Conservation (phyloP, 2,113 vertebrate species). For the Sceloporus tristichus region DNA sequence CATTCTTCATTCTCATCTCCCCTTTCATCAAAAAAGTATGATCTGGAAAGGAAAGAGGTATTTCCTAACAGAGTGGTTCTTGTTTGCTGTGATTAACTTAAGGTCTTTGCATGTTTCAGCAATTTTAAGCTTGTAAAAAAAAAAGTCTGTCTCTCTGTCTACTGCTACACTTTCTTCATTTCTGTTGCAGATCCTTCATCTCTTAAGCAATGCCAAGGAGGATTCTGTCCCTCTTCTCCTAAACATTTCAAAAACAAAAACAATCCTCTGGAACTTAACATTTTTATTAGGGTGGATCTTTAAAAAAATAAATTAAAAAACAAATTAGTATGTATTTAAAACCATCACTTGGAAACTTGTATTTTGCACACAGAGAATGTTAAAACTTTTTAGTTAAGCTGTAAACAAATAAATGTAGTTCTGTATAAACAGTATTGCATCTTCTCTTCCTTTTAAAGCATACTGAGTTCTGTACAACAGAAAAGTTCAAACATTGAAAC, state of each 20-base stretch:
- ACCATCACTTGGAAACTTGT: constrained; percentile 81
- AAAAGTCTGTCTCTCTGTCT: constrained; percentile 57
- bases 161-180: constrained; percentile 78
- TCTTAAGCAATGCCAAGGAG: constrained; percentile 81
- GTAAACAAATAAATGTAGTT: constrained; percentile 92
- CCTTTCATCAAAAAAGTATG: neutral
- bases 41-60: constrained; percentile 1
- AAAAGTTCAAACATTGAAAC: constrained; percentile 24
- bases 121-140: constrained; percentile 41
- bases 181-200: constrained; percentile 91
- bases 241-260: constrained; percentile 41
- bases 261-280: constrained; percentile 63
- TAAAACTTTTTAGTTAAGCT: constrained; percentile 86
- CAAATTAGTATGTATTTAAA: constrained; percentile 69
- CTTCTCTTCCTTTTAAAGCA: constrained; percentile 83
- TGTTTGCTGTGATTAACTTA: constrained; percentile 16
- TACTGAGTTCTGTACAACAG: constrained; percentile 42
- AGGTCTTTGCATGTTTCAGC: constrained; percentile 61
- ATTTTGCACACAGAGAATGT: constrained; percentile 84
- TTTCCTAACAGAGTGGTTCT: constrained; percentile 17
- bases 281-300: constrained; percentile 68
- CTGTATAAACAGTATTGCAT: constrained; percentile 84
- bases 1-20: too few relatives aligned
- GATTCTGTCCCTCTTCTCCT: constrained; percentile 78
- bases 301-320: constrained; percentile 49